Conservation (phyloP, 2,888 invertebrate genomes). For the Diachrysia chrysitis region DNA sequence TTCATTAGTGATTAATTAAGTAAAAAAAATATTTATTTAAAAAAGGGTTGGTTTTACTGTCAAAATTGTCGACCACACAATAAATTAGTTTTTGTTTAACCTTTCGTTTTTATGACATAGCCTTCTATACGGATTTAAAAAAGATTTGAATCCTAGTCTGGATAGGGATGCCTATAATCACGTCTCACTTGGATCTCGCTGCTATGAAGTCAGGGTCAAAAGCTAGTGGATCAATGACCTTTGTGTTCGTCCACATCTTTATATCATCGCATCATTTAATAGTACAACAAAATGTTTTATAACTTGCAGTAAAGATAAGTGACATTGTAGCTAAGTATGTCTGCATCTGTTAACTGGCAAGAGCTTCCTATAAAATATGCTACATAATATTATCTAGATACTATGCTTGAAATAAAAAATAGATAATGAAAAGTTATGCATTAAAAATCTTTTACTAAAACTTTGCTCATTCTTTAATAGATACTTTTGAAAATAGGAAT, state of each 20-base stretch:
- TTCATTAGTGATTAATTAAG: slow-evolving; percentile 8
- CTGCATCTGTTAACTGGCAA: neutral
- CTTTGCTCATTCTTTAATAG: no score
- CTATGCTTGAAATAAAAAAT: no score
- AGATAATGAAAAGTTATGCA: no score
- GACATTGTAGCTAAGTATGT: neutral
- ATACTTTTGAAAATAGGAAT: no score
- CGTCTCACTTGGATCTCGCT: no score
- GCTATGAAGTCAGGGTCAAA: neutral
- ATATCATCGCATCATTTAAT: neutral
- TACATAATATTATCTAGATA: neutral
- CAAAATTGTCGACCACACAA: neutral
- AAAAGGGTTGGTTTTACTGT: neutral
- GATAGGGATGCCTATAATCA: no score
- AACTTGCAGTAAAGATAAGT: slow-evolving; percentile 8
- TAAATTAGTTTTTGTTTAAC: neutral
- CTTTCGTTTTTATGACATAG: no score
- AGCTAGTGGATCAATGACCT: neutral
- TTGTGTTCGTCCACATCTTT: neutral
- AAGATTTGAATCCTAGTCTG: no score
- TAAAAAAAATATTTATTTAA: no score
- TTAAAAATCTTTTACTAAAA: no score
- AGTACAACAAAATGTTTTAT: slow-evolving; percentile 1
- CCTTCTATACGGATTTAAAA: no score
- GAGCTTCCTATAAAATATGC: neutral